Conservation (phyloP, 2,888 invertebrate genomes). For the Ellobium chinense region DNA sequence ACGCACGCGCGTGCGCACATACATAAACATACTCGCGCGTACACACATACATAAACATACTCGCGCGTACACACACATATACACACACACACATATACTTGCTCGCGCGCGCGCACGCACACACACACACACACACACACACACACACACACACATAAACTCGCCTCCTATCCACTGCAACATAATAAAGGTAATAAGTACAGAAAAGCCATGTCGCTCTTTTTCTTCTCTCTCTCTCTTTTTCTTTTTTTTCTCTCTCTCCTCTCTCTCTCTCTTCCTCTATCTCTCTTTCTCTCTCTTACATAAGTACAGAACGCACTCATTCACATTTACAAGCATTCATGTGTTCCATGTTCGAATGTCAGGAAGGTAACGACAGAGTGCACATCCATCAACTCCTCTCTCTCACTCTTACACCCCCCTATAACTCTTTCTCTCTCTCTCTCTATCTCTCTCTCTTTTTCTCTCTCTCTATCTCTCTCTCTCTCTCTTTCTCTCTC, state of each 20-base stretch:
- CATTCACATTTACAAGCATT: too few species aligned
- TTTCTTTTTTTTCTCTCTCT: background rate
- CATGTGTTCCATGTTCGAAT: too few species aligned
- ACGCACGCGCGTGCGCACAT: background rate
- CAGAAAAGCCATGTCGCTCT: too few species aligned
- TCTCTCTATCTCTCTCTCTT: background rate
- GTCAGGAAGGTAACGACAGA: too few species aligned
- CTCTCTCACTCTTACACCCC: background rate
- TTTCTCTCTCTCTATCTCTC: background rate
- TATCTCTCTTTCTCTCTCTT: background rate
- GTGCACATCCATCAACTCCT: too few species aligned
- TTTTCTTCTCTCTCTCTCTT: constrained; percentile 3
- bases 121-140: constrained; percentile 15
- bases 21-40: background rate
- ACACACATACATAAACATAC: background rate
- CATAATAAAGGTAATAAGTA: background rate
- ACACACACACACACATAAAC: background rate
- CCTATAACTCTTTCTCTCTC: background rate
- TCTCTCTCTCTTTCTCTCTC: background rate
- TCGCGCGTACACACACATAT: background rate
- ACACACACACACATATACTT: background rate
- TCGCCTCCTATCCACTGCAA: background rate
- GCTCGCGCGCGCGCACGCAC: background rate
- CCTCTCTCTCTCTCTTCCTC: constrained; percentile 1
- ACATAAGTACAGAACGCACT: too few species aligned